Percentiles rank a stretch among this genome's conserved stretches.
These are phyloP conservation scores for Genyomyrus donnyi DNA, from an alignment of 2,113 vertebrate genomes.

Conservation along the genomic window DNA sequence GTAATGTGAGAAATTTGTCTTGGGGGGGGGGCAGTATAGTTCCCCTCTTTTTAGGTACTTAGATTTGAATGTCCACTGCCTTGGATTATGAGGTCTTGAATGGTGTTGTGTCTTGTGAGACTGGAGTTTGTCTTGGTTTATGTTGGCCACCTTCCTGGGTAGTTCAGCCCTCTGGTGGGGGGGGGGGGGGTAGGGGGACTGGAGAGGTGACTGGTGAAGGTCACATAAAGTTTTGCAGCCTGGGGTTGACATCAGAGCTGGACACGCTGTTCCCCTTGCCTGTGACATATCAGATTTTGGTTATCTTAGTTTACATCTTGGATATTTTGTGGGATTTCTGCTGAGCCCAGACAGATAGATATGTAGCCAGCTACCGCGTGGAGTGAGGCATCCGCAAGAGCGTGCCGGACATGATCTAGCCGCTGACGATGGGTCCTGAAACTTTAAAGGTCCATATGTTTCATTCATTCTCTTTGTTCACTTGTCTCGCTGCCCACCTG, in stretches of 20 bases:
- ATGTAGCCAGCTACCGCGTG: neutral
- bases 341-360: conserved; percentile 8
- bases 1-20: conserved; percentile 6
- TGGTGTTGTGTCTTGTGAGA: conserved; percentile 15
- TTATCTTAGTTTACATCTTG: neutral
- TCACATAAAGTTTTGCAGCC: conserved; percentile 22
- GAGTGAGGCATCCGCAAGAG: neutral
- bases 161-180: neutral
- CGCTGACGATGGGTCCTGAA: neutral
- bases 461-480: neutral
- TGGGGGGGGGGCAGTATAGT: neutral
- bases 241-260: conserved; percentile 29
- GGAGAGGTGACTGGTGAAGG: neutral
- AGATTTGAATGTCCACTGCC: neutral
- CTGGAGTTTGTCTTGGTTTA: conserved; percentile 20
- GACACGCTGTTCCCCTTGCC: conserved; percentile 1
- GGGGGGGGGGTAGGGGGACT: neutral
- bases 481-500: neutral
- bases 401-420: neutral
- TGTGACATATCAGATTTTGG: neutral
- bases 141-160: conserved; percentile 21
- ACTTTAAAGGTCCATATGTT: neutral
- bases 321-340: conserved; percentile 17
- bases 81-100: neutral
- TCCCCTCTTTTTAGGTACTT: neutral